Base-by-base conservation (phyloP, 2,888 invertebrate species). In the Campoplex nolae region DNA sequence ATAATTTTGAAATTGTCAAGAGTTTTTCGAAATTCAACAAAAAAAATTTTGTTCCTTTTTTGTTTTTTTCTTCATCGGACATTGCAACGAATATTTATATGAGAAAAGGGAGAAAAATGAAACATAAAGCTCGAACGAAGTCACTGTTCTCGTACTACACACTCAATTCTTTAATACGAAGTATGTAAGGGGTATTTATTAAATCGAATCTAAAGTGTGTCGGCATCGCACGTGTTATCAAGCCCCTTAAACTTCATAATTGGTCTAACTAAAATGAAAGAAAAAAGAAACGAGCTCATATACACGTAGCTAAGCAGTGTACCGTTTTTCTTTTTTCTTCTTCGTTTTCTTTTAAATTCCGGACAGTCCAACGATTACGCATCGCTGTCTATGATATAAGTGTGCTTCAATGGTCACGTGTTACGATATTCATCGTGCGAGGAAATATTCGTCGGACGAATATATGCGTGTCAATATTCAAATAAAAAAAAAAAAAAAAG, bases 231-330 rank as follows among this genome's bases (percentile, higher is more conserved):
- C 38, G 80, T 76, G 48, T 71, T 71, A 77, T 81, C 71, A 67
- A 74, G 56, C 65, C 76, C 45, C 23, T 81, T 85, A 85, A 81
- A 77, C 71, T 54, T 56, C 13, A 45, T 76, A 80, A 85, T 76
- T 76, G 80, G 54, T 38, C 28, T 62, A 85, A 76, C 76, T 45
- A 56, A 73, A 23, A 73, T 71, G 18, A 35, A 83, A 73, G n/a
- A 77, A 77, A 23, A 70, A 62, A 62, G 48, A 45, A 62, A 23
- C 42, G 58, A 75, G 42, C 58, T 9, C 23, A 28, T 70, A 3
- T 70, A 3, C 45, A 45, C 70, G 45, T 23, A 70, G 23, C 70
- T 45, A 16, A 70, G 42, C 42, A 42, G 23, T 70, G 23, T 13
- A 45, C 45, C 3, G 23, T 16, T 13, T 62, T 62, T 62, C n/a